Evolutionary conservation across 2,797 vertebrate species (phyloP).

Genomic region (Synaphobranchus kaupii): DNA sequence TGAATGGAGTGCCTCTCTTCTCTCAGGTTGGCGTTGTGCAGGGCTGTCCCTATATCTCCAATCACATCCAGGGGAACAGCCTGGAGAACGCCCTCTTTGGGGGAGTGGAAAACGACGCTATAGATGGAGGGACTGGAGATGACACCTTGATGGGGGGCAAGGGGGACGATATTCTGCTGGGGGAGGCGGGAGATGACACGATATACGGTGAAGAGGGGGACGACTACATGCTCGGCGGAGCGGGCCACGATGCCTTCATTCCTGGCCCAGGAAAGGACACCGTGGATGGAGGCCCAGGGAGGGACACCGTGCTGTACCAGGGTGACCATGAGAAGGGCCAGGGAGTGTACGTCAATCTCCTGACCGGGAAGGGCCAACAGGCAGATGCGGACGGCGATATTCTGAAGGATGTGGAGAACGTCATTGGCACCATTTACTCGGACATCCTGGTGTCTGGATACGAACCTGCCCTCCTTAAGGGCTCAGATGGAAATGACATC

Average conservation of each 20-base stretch:
- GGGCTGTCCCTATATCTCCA: slow-evolving; percentile 49
- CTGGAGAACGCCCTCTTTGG: slow-evolving; percentile 51
- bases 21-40: slow-evolving; percentile 53
- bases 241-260: slow-evolving; percentile 48
- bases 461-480: slow-evolving; percentile 57
- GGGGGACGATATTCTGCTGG: slow-evolving; percentile 55
- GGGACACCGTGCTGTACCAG: slow-evolving; percentile 53
- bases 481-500: slow-evolving; percentile 56
- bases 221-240: slow-evolving; percentile 57
- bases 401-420: slow-evolving; percentile 59
- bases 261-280: slow-evolving; percentile 51
- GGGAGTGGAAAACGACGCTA: slow-evolving; percentile 47
- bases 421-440: slow-evolving; percentile 58
- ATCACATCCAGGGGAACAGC: slow-evolving; percentile 50
- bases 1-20: slow-evolving; percentile 49
- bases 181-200: slow-evolving; percentile 55
- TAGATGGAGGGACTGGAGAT: slow-evolving; percentile 55
- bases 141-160: slow-evolving; percentile 55
- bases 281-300: slow-evolving; percentile 50
- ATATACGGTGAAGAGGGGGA: slow-evolving; percentile 59
- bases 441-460: slow-evolving; percentile 59
- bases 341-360: slow-evolving; percentile 61
- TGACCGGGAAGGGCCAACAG: slow-evolving; percentile 50
- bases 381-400: slow-evolving; percentile 63
- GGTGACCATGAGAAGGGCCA: slow-evolving; percentile 46